Evolutionary conservation across 2,888 invertebrate species (phyloP).

Genomic region (Trachelus stipa): DNA sequence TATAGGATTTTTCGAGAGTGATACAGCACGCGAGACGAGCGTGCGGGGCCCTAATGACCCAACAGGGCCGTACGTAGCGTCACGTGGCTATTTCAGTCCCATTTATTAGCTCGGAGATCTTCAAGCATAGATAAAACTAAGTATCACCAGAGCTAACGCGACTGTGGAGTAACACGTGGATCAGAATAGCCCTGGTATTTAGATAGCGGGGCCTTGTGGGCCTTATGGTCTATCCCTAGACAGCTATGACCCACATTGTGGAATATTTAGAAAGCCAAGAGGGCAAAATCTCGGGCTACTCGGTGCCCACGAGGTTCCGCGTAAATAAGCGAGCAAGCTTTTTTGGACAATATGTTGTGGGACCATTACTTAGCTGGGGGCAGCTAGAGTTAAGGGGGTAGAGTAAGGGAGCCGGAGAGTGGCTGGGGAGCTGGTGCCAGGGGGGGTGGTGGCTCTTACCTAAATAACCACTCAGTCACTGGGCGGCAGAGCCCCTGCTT

Average conservation of each 20-base stretch:
- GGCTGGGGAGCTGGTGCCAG: constrained; percentile 16
- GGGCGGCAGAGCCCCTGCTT: constrained; percentile 51
- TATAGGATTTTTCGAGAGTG: not conserved
- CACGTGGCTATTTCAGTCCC: not conserved
- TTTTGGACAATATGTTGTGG: constrained; percentile 63
- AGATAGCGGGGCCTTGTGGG: not conserved
- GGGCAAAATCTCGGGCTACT: not conserved
- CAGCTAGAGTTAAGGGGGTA: constrained; percentile 26
- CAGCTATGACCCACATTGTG: not conserved
- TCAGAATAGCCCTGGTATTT: not conserved
- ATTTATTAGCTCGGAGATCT: not conserved
- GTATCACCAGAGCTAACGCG: not conserved
- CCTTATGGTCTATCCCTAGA: not conserved
- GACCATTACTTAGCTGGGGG: constrained; percentile 60
- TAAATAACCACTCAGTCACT: constrained; percentile 68
- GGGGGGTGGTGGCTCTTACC: constrained; percentile 61
- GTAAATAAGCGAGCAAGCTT: constrained; percentile 50
- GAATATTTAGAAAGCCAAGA: not conserved
- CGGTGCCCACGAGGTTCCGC: constrained; percentile 11
- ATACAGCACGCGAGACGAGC: not conserved
- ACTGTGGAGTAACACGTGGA: not conserved
- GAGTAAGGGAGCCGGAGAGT: constrained; percentile 34
- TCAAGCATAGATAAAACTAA: not conserved
- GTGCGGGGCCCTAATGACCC: not conserved
- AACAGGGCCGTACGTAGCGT: not conserved